Evolutionary conservation across 2,113 vertebrate species (phyloP), one percentile per base, ranked within the genome.

Genomic region (Odontophorus gujanensis): DNA sequence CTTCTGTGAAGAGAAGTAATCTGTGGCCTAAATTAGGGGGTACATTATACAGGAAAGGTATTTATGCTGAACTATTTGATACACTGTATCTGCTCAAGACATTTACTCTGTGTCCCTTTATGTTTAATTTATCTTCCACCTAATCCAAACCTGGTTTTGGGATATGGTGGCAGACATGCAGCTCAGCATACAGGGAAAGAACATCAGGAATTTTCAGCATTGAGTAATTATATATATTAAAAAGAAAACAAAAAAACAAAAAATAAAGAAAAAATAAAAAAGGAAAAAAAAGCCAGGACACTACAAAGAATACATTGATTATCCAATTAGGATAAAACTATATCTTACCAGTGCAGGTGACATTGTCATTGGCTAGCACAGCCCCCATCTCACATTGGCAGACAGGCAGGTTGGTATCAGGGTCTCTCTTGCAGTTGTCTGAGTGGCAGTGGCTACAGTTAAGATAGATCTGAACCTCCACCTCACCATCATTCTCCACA

Each of bases 371-470:
- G 95, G 98, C 98, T 34, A 99, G 98, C 84, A 98, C 94, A 86
- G 98, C 97, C 9, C 98, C 98, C 18, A 97, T 96, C 40, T 98
- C 97, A 84, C 99, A 99, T 7, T 98, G 96, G 63, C 99, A 99
- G 59, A 98, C 84, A 26, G 98, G 95, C 58, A 98, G 87, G 72
- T 96, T 97, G 76, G 97, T 97, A 7, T 98, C 97, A 69, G 98
- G 96, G n/a, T 98, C 98, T 34, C 97, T 96, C 30, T 97, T 98
- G 94, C 99, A 99, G 97, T 95, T 98, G 95, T 98, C 98, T 1
- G 98, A 98, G 90, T 98, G 97, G 81, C 99, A 99, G 94, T 99
- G 98, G 96, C 98, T 99, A 95, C 98, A 99, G 93, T 98, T 99
- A 38, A 98, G 97, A 55, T 98, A 98, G 63, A 98, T 97, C 96